phyloP scores from a whole-genome alignment of 2,113 vertebrate species.

The Percopsis transmontana region DNA sequence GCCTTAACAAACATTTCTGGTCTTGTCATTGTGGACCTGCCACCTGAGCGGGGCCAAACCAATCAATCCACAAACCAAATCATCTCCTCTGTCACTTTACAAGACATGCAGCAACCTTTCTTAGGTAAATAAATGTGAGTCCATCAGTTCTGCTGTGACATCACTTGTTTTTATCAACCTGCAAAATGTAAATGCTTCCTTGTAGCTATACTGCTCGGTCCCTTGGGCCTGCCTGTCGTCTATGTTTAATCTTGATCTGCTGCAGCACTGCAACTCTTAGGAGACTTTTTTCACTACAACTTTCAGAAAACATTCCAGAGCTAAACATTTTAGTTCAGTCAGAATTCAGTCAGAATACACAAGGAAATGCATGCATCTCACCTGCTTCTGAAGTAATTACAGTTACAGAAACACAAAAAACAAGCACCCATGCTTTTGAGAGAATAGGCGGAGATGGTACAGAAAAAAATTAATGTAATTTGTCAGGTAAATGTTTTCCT shows the following conservation, averaged over 20 bases:
- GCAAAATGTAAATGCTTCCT: slow-evolving; percentile 32
- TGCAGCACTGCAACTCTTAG: slow-evolving; percentile 28
- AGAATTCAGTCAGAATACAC: slow-evolving; percentile 24
- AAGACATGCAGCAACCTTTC: slow-evolving; percentile 31
- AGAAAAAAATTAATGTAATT: slow-evolving; percentile 16
- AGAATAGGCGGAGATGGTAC: neutral
- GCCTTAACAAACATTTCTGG: too few relatives aligned
- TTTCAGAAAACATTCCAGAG: slow-evolving; percentile 19
- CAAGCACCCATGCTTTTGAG: neutral
- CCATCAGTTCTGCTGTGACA: slow-evolving; percentile 30
- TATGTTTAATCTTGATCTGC: slow-evolving; percentile 47
- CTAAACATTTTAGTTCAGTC: neutral
- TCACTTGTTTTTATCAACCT: slow-evolving; percentile 39
- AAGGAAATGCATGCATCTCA: slow-evolving; percentile 13
- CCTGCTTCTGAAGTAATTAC: slow-evolving; percentile 33
- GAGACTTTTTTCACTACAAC: slow-evolving; percentile 16
- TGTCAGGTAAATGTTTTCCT: slow-evolving; percentile 18
- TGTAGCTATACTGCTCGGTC: slow-evolving; percentile 21
- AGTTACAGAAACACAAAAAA: slow-evolving; percentile 33
- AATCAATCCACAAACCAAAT: slow-evolving; percentile 54
- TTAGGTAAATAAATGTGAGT: slow-evolving; percentile 20
- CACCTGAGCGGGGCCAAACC: slow-evolving; percentile 7
- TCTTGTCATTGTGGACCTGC: too few relatives aligned
- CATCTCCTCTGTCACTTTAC: slow-evolving; percentile 47
- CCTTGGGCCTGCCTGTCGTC: slow-evolving; percentile 7